Conservation (phyloP, 2,113 vertebrate species). For the Excalfactoria chinensis region DNA sequence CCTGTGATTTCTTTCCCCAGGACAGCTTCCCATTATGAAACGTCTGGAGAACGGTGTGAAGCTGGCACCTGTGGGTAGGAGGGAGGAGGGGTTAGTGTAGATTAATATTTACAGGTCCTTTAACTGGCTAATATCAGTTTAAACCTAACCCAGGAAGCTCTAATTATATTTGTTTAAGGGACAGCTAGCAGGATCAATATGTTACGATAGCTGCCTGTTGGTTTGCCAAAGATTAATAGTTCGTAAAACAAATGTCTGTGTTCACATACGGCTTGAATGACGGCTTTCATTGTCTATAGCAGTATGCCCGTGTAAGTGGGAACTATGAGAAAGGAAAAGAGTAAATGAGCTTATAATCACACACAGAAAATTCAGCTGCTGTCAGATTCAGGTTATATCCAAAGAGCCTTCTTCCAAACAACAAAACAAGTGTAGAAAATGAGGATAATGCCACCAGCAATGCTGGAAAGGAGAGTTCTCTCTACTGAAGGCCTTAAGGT, state of each 20-base stretch:
- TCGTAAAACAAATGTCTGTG: slow-evolving; percentile 71
- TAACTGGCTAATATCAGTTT: slow-evolving; percentile 60
- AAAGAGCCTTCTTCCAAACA: not conserved
- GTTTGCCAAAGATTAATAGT: slow-evolving; percentile 74
- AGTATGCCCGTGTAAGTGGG: not conserved
- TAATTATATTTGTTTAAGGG: slow-evolving; percentile 68
- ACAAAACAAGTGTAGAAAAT: not conserved
- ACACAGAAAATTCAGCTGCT: not conserved
- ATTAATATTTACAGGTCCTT: slow-evolving; percentile 64
- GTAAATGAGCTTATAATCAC: slow-evolving; percentile 51
- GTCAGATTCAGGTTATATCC: not conserved
- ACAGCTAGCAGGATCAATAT: slow-evolving; percentile 69
- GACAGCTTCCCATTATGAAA: slow-evolving; percentile 44
- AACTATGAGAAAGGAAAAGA: slow-evolving; percentile 35
- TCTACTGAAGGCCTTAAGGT: not conserved
- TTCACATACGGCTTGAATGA: slow-evolving; percentile 75
- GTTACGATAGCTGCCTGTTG: slow-evolving; percentile 72
- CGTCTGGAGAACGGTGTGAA: slow-evolving; percentile 37
- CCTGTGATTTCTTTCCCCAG: not conserved
- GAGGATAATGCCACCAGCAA: not conserved
- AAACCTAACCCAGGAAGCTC: slow-evolving; percentile 63
- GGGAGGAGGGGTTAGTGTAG: slow-evolving; percentile 50
- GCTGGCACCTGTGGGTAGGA: slow-evolving; percentile 37
- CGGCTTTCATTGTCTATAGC: slow-evolving; percentile 47
- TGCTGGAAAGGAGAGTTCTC: not conserved